Evolutionary conservation across 2,797 vertebrate species (phyloP), one percentile per base, ranked within the genome.

Genomic region (Coracias cyanogaster): DNA sequence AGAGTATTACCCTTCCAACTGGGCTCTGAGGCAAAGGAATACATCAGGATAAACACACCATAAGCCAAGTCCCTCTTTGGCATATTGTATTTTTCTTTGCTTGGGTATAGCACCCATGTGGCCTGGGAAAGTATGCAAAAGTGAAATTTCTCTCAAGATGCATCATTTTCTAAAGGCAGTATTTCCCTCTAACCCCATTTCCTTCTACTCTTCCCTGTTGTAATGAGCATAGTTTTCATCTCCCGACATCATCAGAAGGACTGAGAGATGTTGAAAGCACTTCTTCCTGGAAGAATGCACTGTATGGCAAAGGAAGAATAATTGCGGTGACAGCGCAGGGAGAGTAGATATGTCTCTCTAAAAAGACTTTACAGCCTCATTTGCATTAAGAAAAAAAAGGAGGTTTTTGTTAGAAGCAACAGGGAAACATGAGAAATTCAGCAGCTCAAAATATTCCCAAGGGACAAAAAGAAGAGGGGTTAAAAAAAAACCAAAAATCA

Each of bases 401-500:
- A 3, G 1, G 29, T 25, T 66, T 37, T 77, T 93, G 62, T 93
- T 90, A 96, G 66, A 82, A 73, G 18, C 49, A 73, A 52, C 16
- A 71, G 33, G 51, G 24, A 85, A 95, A 96, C 78, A 84, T 45
- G 82, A 94, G 49, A 88, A 86, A 95, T 80, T 85, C 88, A 95
- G 58, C n/a, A 93, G 66, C 22, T 70, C 55, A 89, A 88, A 95
- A 81, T 85, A 86, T 82, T 96, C 87, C 51, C 43, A 54, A 70
- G 46, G 26, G 61, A 78, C 31, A 60, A 72, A 57, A 87, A 33
- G 15, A 61, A 86, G 10, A 74, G 43, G 37, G 16, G 2, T 57
- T 55, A 28, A 81, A 84, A 82, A 49, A 46, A 29, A 7, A n/a
- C 26, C 45, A 39, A 43, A 43, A 12, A 64, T 31, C 35, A 52